These are phyloP conservation scores for Caenorhabditis brenneri DNA, from an alignment of 1,140 invertebrate species.

Conservation along the genomic window DNA sequence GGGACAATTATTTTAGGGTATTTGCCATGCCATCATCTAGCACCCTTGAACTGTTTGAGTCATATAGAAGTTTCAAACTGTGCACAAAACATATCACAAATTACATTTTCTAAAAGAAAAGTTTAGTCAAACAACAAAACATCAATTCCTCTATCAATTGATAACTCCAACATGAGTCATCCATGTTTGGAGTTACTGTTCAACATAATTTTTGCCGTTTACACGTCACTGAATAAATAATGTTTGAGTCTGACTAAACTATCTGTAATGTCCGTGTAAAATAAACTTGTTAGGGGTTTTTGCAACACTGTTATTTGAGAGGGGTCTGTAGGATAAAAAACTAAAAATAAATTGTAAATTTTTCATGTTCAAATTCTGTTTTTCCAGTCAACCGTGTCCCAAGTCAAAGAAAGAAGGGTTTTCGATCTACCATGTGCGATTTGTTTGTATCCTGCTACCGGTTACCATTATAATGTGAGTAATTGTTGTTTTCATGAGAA, in stretches of 20 bases:
- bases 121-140: not conserved
- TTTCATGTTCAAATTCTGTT: not conserved
- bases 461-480: slow-evolving; percentile 44
- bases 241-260: slow-evolving; percentile 39
- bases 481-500: not conserved
- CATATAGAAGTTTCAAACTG: not conserved
- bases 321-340: not conserved
- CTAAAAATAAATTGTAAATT: too few relatives aligned
- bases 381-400: slow-evolving; percentile 36
- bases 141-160: not conserved
- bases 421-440: slow-evolving; percentile 42
- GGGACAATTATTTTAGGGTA: too few relatives aligned
- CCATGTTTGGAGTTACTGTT: not conserved
- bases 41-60: too few relatives aligned
- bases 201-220: not conserved
- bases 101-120: not conserved
- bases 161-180: not conserved
- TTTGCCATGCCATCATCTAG: too few relatives aligned
- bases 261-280: not conserved
- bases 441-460: not conserved
- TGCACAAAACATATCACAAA: not conserved
- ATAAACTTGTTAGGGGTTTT: not conserved
- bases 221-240: slow-evolving; percentile 39
- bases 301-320: not conserved
- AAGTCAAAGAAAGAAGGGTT: not conserved